A percentile compares a stretch with the other conserved stretches of the same genome.
phyloP scores from a whole-genome alignment of 2,888 invertebrate species.

The Uropetala carovei region DNA sequence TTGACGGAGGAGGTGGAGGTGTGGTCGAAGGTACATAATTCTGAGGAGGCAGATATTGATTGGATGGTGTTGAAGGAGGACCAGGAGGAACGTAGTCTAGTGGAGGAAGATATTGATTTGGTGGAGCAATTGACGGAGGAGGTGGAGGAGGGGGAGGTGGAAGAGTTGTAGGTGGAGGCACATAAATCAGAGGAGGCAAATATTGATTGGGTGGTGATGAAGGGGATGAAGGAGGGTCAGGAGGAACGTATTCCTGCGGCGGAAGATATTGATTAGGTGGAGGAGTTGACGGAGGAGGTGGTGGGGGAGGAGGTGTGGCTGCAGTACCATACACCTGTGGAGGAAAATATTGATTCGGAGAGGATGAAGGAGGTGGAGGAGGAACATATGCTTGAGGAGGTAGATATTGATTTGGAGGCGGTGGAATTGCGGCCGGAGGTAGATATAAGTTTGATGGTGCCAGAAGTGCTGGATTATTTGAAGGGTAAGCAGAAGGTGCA shows the following conservation, averaged over 20 bases:
- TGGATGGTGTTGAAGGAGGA: neutral
- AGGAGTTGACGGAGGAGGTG: neutral
- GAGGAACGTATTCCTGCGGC: neutral
- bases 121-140: neutral
- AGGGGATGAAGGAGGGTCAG: neutral
- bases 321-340: too few relatives aligned
- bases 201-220: neutral
- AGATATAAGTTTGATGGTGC: neutral
- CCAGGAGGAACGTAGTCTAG: neutral
- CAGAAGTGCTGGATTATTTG: neutral
- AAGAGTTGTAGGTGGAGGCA: too few relatives aligned
- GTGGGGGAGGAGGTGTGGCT: neutral
- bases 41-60: too few relatives aligned
- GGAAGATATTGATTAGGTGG: neutral
- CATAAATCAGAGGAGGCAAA: neutral
- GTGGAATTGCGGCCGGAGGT: neutral
- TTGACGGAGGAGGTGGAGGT: neutral
- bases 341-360: neutral
- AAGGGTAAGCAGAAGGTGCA: neutral
- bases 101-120: neutral
- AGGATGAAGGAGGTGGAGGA: neutral
- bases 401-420: conserved; percentile 6
- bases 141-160: neutral
- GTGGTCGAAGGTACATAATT: neutral
- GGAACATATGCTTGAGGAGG: neutral